Percentiles rank a stretch among this genome's conserved stretches.
Evolutionary conservation across 2,888 invertebrate genomes (phyloP).

Genomic region (Drosophila monieri): DNA sequence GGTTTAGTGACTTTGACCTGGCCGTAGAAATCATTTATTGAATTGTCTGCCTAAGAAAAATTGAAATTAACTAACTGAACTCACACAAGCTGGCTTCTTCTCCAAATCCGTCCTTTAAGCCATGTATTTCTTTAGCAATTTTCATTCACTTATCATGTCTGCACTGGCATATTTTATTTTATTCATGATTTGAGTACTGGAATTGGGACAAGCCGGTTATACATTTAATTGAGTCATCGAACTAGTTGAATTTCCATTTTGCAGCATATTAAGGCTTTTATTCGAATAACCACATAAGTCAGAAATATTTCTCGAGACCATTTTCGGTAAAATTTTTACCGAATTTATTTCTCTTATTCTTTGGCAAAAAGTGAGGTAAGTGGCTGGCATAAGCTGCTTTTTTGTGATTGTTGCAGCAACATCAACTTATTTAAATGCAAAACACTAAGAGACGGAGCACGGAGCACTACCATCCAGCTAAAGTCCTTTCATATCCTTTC

Average conservation of each 20-base stretch:
- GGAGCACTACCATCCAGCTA: slow-evolving; percentile 16
- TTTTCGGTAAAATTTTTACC: not conserved
- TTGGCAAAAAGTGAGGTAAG: slow-evolving; percentile 28
- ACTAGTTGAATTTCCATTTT: slow-evolving; percentile 6
- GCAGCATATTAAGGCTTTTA: slow-evolving; percentile 8
- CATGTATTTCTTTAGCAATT: not conserved
- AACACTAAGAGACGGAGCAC: slow-evolving; percentile 33
- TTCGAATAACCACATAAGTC: slow-evolving; percentile 7
- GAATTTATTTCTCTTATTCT: slow-evolving; percentile 12
- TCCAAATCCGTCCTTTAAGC: slow-evolving; percentile 4
- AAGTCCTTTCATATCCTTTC: slow-evolving; percentile 17
- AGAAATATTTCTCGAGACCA: not conserved
- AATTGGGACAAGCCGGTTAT: slow-evolving; percentile 6
- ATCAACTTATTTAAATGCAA: slow-evolving; percentile 58
- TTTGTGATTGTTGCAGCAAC: slow-evolving; percentile 11
- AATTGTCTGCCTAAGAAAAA: slow-evolving; percentile 39
- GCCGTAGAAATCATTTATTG: slow-evolving; percentile 45
- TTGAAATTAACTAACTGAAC: slow-evolving; percentile 21
- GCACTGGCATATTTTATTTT: slow-evolving; percentile 9
- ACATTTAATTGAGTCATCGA: slow-evolving; percentile 11
- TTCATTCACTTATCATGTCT: slow-evolving; percentile 14
- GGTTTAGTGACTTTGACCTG: slow-evolving; percentile 42
- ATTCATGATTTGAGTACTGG: slow-evolving; percentile 2
- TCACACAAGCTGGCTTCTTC: not conserved
- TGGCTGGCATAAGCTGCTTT: slow-evolving; percentile 32